Percentiles rank a stretch among this genome's conserved stretches.
phyloP scores from a whole-genome alignment of 2,888 invertebrate genomes.

The Pantelozetes paolii region DNA sequence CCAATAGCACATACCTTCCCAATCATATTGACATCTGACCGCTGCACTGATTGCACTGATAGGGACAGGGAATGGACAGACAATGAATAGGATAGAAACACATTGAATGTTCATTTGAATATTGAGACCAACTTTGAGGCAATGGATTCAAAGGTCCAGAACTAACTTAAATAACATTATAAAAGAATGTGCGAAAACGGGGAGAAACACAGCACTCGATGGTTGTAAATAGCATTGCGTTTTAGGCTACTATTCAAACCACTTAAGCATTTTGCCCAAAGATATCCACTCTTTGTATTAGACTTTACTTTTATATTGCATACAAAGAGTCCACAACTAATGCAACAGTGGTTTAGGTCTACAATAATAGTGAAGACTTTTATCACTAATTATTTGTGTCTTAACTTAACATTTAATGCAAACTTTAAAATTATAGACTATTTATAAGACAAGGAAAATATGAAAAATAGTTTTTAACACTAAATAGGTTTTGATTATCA shows the following conservation, averaged over 20 bases:
- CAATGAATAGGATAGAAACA: background rate
- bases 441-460: no score
- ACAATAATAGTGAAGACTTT: no score
- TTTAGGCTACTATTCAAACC: background rate
- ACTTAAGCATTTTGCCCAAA: background rate
- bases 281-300: background rate
- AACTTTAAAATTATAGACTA: no score
- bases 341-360: no score
- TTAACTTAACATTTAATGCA: no score
- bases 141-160: background rate
- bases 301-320: no score
- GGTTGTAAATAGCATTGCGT: background rate
- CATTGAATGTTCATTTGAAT: conserved; percentile 13
- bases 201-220: background rate
- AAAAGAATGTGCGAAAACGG: conserved; percentile 1
- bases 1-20: background rate
- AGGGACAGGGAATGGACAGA: background rate
- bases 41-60: background rate
- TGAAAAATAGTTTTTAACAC: no score
- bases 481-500: no score
- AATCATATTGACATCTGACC: conserved; percentile 16
- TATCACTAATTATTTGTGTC: no score
- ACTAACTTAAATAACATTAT: conserved; percentile 12
- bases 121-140: background rate
- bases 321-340: no score